Conservation (phyloP, 2,888 invertebrate genomes). For the Lochmaea crataegi region DNA sequence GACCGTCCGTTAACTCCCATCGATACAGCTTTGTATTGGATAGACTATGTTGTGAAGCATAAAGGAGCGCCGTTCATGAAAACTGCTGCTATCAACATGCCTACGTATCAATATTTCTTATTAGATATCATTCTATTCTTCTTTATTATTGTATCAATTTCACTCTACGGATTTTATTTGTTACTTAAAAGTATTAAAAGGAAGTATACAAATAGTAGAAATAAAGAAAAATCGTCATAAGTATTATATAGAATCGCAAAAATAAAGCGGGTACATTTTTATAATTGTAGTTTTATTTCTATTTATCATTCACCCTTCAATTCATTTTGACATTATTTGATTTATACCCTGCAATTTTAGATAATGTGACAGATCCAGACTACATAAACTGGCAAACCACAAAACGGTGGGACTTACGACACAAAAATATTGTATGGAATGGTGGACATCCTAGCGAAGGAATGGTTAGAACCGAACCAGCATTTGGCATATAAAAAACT, state of each 20-base stretch:
- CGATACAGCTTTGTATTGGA: conserved; percentile 74
- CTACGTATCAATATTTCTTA: conserved; percentile 67
- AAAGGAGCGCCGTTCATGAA: conserved; percentile 69
- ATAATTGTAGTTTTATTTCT: not conserved
- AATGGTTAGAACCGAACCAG: too few species aligned
- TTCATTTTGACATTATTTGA: too few species aligned
- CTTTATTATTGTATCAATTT: conserved; percentile 37
- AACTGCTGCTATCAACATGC: conserved; percentile 69
- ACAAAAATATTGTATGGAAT: too few species aligned
- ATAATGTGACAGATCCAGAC: too few species aligned
- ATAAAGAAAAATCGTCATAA: not conserved
- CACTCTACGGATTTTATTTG: conserved; percentile 19
- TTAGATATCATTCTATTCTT: conserved; percentile 68
- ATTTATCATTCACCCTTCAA: too few species aligned
- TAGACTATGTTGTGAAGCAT: conserved; percentile 73
- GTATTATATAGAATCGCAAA: not conserved
- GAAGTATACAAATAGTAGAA: not conserved
- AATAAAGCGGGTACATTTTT: not conserved
- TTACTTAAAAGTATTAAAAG: conserved; percentile 2
- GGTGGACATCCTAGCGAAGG: too few species aligned
- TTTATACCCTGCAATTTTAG: too few species aligned
- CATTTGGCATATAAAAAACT: too few species aligned
- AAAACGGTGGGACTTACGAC: too few species aligned
- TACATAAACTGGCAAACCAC: too few species aligned
- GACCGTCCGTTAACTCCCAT: conserved; percentile 71